Evolutionary conservation across 2,888 invertebrate genomes (phyloP).

Genomic region (Shargacucullia verbasci): DNA sequence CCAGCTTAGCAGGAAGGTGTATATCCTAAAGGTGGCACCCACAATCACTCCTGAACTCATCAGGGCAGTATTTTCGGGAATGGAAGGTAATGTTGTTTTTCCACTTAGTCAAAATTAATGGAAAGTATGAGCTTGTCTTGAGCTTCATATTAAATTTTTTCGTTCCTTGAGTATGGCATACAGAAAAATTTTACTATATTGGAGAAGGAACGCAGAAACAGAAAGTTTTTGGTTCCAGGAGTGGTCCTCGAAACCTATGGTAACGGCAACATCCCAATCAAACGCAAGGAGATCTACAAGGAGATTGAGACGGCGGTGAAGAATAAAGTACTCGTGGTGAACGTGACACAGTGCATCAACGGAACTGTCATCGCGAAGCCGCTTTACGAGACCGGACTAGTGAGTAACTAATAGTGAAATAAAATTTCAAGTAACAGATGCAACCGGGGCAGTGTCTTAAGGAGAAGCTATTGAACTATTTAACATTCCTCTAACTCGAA

Average conservation of each 20-base stretch:
- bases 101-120: neutral
- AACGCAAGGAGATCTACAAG: slow-evolving; percentile 93
- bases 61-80: slow-evolving; percentile 91
- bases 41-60: slow-evolving; percentile 95
- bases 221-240: slow-evolving; percentile 76
- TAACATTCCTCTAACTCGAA: too few relatives aligned
- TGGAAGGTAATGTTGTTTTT: slow-evolving; percentile 81
- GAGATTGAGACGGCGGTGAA: slow-evolving; percentile 92
- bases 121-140: too few relatives aligned
- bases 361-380: slow-evolving; percentile 92
- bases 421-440: too few relatives aligned
- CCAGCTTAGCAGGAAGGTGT: slow-evolving; percentile 94
- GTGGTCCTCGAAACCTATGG: slow-evolving; percentile 98
- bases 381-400: slow-evolving; percentile 96
- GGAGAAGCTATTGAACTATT: too few relatives aligned
- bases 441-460: too few relatives aligned
- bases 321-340: slow-evolving; percentile 95
- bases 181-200: too few relatives aligned
- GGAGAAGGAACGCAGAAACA: too few relatives aligned
- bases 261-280: slow-evolving; percentile 97
- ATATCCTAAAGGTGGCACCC: slow-evolving; percentile 95
- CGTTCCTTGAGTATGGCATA: too few relatives aligned
- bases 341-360: slow-evolving; percentile 96
- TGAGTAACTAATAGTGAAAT: slow-evolving; percentile 60
- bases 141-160: too few relatives aligned